These are phyloP conservation scores for Onchidella celtica DNA, from an alignment of 2,888 invertebrate species.

Conservation along the genomic window DNA sequence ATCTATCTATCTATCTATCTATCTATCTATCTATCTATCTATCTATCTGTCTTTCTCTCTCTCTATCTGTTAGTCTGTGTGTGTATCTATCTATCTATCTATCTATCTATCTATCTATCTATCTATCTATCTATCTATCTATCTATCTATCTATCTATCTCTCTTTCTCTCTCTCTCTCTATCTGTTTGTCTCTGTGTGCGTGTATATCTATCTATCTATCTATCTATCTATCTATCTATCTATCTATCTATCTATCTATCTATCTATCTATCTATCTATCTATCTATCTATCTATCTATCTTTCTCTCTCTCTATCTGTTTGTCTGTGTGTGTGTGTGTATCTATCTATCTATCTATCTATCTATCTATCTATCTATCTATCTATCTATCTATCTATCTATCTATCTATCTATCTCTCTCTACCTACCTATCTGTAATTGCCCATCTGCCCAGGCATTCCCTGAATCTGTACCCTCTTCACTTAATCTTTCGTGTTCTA, in stretches of 20 bases:
- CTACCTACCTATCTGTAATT: not conserved
- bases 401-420: too few relatives aligned
- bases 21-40: too few relatives aligned
- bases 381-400: too few relatives aligned
- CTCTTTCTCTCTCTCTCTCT: not conserved
- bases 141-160: not conserved
- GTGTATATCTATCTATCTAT: slow-evolving; percentile 26
- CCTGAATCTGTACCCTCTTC: too few relatives aligned
- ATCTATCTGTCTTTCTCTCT: not conserved
- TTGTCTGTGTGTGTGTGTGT: too few relatives aligned
- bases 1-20: too few relatives aligned
- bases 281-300: not conserved
- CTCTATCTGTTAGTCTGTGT: too few relatives aligned
- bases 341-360: not conserved
- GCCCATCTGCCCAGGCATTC: not conserved
- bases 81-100: too few relatives aligned
- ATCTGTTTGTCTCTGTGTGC: not conserved
- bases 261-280: slow-evolving; percentile 6
- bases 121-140: not conserved
- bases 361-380: too few relatives aligned
- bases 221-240: slow-evolving; percentile 29
- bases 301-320: too few relatives aligned
- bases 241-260: not conserved
- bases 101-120: not conserved
- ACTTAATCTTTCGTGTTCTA: too few relatives aligned